These are phyloP conservation scores for Alaudala cheleensis DNA, from an alignment of 2,113 vertebrate genomes.

Conservation along the genomic window DNA sequence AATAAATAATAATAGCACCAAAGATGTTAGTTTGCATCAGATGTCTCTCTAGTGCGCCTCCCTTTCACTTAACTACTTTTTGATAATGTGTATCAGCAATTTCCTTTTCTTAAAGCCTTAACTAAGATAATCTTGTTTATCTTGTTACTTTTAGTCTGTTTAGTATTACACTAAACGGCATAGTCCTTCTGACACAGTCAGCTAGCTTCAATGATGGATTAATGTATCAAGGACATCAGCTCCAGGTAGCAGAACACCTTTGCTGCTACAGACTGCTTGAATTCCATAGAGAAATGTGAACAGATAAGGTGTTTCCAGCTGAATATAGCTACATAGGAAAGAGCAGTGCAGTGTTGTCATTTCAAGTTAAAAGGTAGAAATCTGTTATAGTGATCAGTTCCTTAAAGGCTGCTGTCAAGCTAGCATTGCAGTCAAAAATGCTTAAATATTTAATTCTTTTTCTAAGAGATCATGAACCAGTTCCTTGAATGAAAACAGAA, in stretches of 20 bases:
- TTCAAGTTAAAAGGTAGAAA: slow-evolving; percentile 9
- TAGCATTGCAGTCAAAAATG: not conserved
- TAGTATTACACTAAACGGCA: not conserved
- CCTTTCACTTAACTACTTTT: not conserved
- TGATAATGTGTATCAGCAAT: not conserved
- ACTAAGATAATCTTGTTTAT: not conserved
- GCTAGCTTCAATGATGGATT: not conserved
- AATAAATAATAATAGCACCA: not conserved
- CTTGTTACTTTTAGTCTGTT: not conserved
- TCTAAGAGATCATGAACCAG: not conserved
- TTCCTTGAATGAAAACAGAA: slow-evolving; percentile 38
- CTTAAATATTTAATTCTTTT: slow-evolving; percentile 22
- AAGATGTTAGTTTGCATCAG: not conserved
- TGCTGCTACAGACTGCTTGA: not conserved
- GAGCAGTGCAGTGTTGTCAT: not conserved
- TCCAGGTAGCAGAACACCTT: not conserved
- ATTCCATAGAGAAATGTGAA: not conserved
- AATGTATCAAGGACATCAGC: not conserved
- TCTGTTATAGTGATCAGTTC: not conserved
- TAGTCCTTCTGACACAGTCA: slow-evolving; percentile 3
- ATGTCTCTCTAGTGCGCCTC: not conserved
- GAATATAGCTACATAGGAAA: not conserved
- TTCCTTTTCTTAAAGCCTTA: not conserved
- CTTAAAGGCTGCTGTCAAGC: slow-evolving; percentile 14
- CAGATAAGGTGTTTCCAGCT: not conserved